phyloP scores from a whole-genome alignment of 2,888 invertebrate genomes.

The Taenaris catops region DNA sequence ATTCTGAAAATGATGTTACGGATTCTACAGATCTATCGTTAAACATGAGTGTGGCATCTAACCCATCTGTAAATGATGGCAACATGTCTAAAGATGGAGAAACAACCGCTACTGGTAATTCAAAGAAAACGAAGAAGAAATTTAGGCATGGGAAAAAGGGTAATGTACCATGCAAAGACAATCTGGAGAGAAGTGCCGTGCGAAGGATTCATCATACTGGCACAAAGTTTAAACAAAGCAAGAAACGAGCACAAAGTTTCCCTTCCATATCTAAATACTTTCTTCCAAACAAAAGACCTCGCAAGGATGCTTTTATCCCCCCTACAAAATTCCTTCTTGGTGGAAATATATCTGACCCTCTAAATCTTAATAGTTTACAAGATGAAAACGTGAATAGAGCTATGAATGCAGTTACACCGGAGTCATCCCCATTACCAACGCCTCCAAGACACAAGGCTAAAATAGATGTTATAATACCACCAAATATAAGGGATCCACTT shows the following conservation, averaged over 20 bases:
- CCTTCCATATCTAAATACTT: slow-evolving; percentile 86
- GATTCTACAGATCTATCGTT: slow-evolving; percentile 45
- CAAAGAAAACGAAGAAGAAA: slow-evolving; percentile 68
- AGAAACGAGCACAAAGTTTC: slow-evolving; percentile 85
- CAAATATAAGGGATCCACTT: slow-evolving; percentile 94
- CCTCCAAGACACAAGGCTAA: slow-evolving; percentile 89
- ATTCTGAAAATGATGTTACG: slow-evolving; percentile 47
- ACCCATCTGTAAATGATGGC: slow-evolving; percentile 38
- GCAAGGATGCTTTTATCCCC: slow-evolving; percentile 88
- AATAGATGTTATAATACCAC: slow-evolving; percentile 95
- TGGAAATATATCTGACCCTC: slow-evolving; percentile 96
- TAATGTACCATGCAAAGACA: slow-evolving; percentile 58
- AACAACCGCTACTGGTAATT: slow-evolving; percentile 33
- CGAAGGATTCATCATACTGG: slow-evolving; percentile 64
- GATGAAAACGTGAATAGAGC: slow-evolving; percentile 88
- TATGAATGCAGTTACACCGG: slow-evolving; percentile 94
- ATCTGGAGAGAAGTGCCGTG: slow-evolving; percentile 51
- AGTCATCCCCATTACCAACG: slow-evolving; percentile 93
- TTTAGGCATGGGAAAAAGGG: slow-evolving; percentile 65
- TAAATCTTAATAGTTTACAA: slow-evolving; percentile 95
- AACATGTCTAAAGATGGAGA: slow-evolving; percentile 58
- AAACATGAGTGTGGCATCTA: slow-evolving; percentile 35
- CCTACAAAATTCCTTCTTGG: slow-evolving; percentile 96
- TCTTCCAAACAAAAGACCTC: slow-evolving; percentile 85
- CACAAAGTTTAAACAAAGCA: slow-evolving; percentile 68